Conservation (phyloP, 35 echinoderm and acorn worm genomes). For the Hemicentrotus pulcherrimus region DNA sequence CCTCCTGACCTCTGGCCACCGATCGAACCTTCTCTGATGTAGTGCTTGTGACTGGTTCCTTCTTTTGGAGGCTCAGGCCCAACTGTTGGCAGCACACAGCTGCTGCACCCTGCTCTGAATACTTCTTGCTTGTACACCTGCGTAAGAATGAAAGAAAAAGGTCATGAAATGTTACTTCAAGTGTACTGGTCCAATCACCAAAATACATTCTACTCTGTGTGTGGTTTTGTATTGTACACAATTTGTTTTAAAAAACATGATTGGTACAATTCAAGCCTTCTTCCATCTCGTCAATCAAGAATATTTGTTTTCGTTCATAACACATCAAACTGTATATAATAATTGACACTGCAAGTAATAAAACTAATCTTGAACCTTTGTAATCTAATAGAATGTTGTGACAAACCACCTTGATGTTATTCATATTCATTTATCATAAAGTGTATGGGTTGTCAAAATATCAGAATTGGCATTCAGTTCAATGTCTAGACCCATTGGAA, state of each 20-base stretch:
- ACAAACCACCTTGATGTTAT: too few species aligned
- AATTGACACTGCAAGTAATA: too few species aligned
- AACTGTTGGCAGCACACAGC: conserved; percentile 60
- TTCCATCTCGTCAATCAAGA: background rate
- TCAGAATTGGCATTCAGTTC: too few species aligned
- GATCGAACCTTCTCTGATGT: background rate
- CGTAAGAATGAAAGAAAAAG: background rate
- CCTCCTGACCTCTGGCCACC: background rate
- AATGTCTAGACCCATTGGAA: too few species aligned
- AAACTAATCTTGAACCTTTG: too few species aligned
- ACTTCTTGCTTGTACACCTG: conserved; percentile 76
- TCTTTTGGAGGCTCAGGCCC: conserved; percentile 22
- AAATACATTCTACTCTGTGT: background rate
- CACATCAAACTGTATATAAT: too few species aligned
- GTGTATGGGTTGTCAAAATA: too few species aligned
- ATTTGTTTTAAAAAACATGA: background rate
- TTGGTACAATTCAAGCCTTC: background rate
- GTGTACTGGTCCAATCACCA: background rate
- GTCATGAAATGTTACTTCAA: background rate
- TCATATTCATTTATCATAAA: too few species aligned
- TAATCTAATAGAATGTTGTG: too few species aligned
- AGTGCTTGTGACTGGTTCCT: background rate
- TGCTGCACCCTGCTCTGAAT: conserved; percentile 72
- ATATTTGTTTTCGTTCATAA: background rate
- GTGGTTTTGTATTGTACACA: background rate